These are phyloP conservation scores for Eristalis intricaria DNA, from an alignment of 2,888 invertebrate species.

Conservation along the genomic window DNA sequence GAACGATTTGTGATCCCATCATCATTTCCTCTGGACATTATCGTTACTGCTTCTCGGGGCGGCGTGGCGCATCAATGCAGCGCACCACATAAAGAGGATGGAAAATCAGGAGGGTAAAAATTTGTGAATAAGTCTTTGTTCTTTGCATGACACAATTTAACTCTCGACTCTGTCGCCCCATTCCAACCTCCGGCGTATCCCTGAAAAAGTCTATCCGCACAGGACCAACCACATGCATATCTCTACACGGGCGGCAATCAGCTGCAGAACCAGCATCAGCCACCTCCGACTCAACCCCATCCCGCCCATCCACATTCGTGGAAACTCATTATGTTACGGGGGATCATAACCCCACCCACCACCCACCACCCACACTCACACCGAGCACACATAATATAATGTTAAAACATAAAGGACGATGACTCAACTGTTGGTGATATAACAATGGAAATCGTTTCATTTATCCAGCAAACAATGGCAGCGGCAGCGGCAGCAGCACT, in stretches of 20 bases:
- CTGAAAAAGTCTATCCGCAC: conserved; percentile 61
- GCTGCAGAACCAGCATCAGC: conserved; percentile 53
- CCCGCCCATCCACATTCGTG: conserved; percentile 29
- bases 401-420: conserved; percentile 72
- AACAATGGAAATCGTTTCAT: conserved; percentile 72
- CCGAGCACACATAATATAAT: conserved; percentile 66
- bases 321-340: conserved; percentile 70
- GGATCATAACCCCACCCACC: conserved; percentile 57
- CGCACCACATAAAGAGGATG: conserved; percentile 5
- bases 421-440: conserved; percentile 72
- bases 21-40: conserved; percentile 24
- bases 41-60: neutral
- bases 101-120: conserved; percentile 34
- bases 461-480: conserved; percentile 72
- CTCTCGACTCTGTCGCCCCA: conserved; percentile 18
- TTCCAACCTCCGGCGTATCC: conserved; percentile 34
- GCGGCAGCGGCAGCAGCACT: conserved; percentile 64
- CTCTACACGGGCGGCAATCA: conserved; percentile 64
- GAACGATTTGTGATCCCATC: conserved; percentile 18
- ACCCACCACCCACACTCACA: conserved; percentile 39
- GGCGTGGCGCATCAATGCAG: neutral
- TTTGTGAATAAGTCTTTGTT: conserved; percentile 50
- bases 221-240: conserved; percentile 68
- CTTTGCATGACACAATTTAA: conserved; percentile 52
- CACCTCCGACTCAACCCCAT: conserved; percentile 1